Evolutionary conservation across 2,113 vertebrate genomes (phyloP), one percentile per base, ranked within the genome.

Genomic region (Synodontis membranacea): DNA sequence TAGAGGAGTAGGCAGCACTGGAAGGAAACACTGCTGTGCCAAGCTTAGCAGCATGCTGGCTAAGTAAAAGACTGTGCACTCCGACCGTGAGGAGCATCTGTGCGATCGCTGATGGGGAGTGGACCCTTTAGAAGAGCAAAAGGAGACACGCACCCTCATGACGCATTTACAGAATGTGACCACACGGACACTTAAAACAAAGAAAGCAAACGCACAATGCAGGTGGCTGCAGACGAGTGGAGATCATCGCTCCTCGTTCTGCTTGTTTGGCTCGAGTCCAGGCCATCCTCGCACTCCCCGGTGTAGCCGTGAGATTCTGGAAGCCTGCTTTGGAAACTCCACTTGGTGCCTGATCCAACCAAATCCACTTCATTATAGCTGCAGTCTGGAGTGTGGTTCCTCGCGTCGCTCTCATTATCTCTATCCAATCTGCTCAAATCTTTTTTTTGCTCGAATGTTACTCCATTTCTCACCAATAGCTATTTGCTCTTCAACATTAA

Each of bases 351-450:
- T 92, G 92, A 94, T 93, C 93, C 87, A 37, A 90, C 89, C 90
- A 92, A 93, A 93, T 94, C 92, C 83, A 86, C 88, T 90, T 92
- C 86, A 92, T 94, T 92, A 92, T 91, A 87, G 90, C 88, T 17
- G 87, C 88, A 86, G 78, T 52, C 72, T 82, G 85, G 44, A 83
- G 70, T n/a, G 28, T 46, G 37, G 52, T 86, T 60, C 54, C 14
- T 72, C 34, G 11, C 44, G 39, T 86, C 52, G 12, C 14, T 48
- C 6, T 48, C 23, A n/a, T 15, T 75, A 48, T 75, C 72, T 75
- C 39, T 21, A 17, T 1, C 42, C 42, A 46, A 75, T 34, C 5
- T 48, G 58, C 58, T 48, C 31, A 28, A 52, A 79, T 52, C 31
- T 58, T 21, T 64, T 37, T 31, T 58, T 34, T 31, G n/a, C n/a